Conservation (phyloP, 2,113 vertebrate species). For the Solea solea region DNA sequence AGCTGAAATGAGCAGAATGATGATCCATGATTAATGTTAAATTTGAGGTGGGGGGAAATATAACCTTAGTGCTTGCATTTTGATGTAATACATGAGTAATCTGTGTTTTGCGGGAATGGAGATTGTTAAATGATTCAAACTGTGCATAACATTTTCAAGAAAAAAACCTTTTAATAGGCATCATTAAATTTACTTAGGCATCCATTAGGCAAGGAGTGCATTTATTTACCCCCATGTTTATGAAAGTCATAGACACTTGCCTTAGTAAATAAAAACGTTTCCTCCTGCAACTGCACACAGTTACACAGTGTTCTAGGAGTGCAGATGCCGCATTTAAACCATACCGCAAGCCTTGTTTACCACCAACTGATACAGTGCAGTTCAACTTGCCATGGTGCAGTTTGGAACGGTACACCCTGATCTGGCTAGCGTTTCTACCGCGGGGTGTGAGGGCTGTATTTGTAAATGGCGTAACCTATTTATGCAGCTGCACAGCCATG, state of each 20-base stretch:
- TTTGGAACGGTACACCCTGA: too few species aligned
- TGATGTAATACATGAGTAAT: constrained; percentile 17
- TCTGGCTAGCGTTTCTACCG: too few species aligned
- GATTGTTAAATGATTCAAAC: constrained; percentile 35
- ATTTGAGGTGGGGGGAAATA: constrained; percentile 24
- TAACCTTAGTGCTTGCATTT: constrained; percentile 14
- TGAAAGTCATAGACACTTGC: constrained; percentile 6
- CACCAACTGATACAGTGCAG: too few species aligned
- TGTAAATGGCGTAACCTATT: too few species aligned
- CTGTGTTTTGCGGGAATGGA: constrained; percentile 15
- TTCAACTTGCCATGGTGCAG: too few species aligned
- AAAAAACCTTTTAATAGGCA: constrained; percentile 37
- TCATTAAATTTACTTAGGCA: constrained; percentile 6
- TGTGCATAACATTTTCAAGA: constrained; percentile 7
- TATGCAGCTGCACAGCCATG: too few species aligned
- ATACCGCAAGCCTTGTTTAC: too few species aligned
- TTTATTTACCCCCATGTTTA: constrained; percentile 8
- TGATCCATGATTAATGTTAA: constrained; percentile 31
- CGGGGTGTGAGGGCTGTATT: too few species aligned
- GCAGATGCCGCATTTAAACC: too few species aligned
- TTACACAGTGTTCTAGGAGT: too few species aligned
- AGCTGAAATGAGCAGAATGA: constrained; percentile 23
- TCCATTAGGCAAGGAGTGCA: background rate
- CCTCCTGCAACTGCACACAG: too few species aligned
- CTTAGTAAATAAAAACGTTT: constrained; percentile 12